Evolutionary conservation across 2,888 invertebrate species (phyloP).

Genomic region (Mechanitis mazaeus): DNA sequence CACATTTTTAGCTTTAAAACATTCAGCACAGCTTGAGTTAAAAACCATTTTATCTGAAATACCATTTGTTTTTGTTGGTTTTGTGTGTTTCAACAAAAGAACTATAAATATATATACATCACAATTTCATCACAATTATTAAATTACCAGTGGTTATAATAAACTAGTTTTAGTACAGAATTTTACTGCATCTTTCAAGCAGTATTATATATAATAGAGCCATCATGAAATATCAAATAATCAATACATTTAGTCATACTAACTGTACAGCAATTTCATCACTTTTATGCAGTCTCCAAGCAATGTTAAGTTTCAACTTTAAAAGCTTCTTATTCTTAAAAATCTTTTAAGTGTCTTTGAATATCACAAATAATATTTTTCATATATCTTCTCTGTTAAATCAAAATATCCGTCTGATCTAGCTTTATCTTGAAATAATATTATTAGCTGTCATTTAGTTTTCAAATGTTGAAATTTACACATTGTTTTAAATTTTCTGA

Average conservation of each 20-base stretch:
- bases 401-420: conserved; percentile 29
- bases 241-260: conserved; percentile 23
- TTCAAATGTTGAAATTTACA: conserved; percentile 21
- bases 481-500: conserved; percentile 20
- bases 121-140: conserved; percentile 60
- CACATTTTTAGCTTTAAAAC: conserved; percentile 70
- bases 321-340: conserved; percentile 25
- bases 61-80: conserved; percentile 25
- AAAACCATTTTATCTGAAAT: conserved; percentile 32
- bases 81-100: conserved; percentile 28
- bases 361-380: not conserved
- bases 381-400: conserved; percentile 20
- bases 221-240: conserved; percentile 18
- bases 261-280: conserved; percentile 31
- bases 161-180: conserved; percentile 22
- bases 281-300: conserved; percentile 16
- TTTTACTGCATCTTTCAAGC: conserved; percentile 56
- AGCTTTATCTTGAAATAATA: conserved; percentile 30
- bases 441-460: conserved; percentile 22
- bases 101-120: conserved; percentile 42
- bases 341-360: not conserved
- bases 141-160: conserved; percentile 19
- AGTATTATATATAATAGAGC: conserved; percentile 53
- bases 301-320: conserved; percentile 17
- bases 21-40: conserved; percentile 59